A percentile compares a stretch with the other conserved stretches of the same genome.
These are phyloP conservation scores for Valencia hispanica DNA, from an alignment of 2,797 vertebrate genomes.

Conservation along the genomic window DNA sequence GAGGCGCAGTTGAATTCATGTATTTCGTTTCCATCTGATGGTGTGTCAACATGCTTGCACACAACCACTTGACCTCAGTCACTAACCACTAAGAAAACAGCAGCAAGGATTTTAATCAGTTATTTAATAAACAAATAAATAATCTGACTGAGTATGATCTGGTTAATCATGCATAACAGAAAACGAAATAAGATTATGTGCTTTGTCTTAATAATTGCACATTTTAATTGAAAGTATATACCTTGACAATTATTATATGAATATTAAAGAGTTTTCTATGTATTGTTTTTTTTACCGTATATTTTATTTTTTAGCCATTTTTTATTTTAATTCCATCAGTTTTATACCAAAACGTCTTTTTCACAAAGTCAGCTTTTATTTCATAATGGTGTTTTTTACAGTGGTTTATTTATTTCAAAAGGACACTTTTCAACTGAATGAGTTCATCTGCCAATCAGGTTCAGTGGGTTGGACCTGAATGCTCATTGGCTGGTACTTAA, in stretches of 20 bases:
- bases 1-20: constrained; percentile 24
- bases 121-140: no score
- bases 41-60: constrained; percentile 8
- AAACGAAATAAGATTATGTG: background rate
- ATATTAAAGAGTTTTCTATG: background rate
- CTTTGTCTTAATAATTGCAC: background rate
- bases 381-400: no score
- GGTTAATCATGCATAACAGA: background rate
- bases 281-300: no score
- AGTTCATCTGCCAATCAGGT: no score
- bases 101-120: constrained; percentile 32
- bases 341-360: no score
- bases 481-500: no score
- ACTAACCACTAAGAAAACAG: constrained; percentile 48
- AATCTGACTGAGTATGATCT: background rate
- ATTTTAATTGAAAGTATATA: background rate
- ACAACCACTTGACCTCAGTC: constrained; percentile 36
- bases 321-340: no score
- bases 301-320: no score
- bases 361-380: no score
- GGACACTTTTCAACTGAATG: no score
- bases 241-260: background rate
- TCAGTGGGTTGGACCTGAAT: no score
- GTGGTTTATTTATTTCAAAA: no score
- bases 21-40: constrained; percentile 20